Base-by-base conservation (phyloP, 2,888 invertebrate genomes). In the Dexiosoma caninum region DNA sequence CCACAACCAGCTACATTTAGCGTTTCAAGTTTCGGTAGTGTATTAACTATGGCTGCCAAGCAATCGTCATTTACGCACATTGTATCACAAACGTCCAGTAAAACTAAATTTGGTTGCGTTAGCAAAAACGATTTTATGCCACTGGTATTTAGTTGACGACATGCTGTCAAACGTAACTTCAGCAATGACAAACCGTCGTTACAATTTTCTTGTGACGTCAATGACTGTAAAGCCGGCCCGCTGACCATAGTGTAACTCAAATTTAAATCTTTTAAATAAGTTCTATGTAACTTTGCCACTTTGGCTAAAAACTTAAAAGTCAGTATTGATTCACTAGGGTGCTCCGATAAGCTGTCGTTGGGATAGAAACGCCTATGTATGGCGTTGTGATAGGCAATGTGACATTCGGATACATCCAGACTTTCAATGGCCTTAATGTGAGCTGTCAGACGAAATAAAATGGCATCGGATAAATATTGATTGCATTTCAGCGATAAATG, bases 381-480 rank as follows among this genome's bases (percentile, higher is more conserved):
- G 6, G 93, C 94, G 78, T 91, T 90, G 86, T 95, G 95, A 87
- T 94, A 95, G 32, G 94, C 93, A 60, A 95, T 92, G 74, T 94
- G 94, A 83, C 94, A 94, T 8, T 92, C 93, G 6, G 93, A 93
- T 79, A 95, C 90, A 85, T 93, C 92, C 0, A 95, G 88, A 14
- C 92, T 91, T 78, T 93, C 91, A 16, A 95, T 86, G 71, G 91
- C 90, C 49, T 92, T 92, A 82, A 93, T 92, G 10, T 93, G 91
- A 7, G 91, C 90, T 2, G 93, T 91, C 85, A 95, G 91, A 84
- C 95, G 92, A 84, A 93, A 92, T 64, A 95, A 92, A 10, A 94
- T 91, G n/a, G 93, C 93, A 91, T 95, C 95, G 2, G 95, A 94
- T 40, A 95, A 90, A 87, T 95, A 95, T 82, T 94, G 92, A 86